phyloP scores from a whole-genome alignment of 2,113 vertebrate genomes.

The Theristicus caerulescens region DNA sequence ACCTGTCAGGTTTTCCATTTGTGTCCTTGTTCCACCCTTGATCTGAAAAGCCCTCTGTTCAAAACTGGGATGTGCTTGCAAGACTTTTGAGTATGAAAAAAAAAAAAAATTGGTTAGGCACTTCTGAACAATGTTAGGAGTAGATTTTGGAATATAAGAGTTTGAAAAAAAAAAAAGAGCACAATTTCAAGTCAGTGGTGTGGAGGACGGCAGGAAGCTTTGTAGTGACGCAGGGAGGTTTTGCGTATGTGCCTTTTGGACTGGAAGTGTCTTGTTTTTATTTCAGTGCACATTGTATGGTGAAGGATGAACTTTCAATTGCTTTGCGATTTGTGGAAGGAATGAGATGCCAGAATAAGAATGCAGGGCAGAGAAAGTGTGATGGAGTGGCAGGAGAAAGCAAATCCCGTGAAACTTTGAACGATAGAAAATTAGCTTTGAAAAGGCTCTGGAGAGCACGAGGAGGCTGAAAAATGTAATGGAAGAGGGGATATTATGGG shows the following conservation, averaged over 20 bases:
- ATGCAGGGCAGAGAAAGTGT: background rate
- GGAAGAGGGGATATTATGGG: background rate
- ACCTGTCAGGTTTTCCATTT: background rate
- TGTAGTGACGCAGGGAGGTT: rapidly evolving
- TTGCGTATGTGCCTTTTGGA: background rate
- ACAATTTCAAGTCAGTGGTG: background rate
- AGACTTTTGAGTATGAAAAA: background rate
- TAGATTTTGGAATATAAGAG: background rate
- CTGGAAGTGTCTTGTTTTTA: background rate
- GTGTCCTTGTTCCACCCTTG: background rate
- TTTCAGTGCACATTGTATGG: background rate
- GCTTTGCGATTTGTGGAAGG: background rate
- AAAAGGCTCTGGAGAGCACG: background rate
- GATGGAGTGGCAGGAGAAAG: background rate
- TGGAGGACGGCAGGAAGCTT: background rate
- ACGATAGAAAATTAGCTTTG: background rate
- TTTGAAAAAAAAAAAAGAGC: background rate
- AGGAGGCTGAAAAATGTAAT: background rate
- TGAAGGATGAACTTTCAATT: background rate
- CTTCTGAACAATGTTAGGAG: background rate
- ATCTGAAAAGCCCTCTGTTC: background rate
- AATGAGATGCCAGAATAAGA: background rate
- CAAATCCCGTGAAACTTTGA: background rate
- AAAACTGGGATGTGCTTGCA: background rate
- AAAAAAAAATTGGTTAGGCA: background rate